Evolutionary conservation across 2,797 vertebrate species (phyloP), one percentile per base, ranked within the genome.

Genomic region (Ciconia nigra): DNA sequence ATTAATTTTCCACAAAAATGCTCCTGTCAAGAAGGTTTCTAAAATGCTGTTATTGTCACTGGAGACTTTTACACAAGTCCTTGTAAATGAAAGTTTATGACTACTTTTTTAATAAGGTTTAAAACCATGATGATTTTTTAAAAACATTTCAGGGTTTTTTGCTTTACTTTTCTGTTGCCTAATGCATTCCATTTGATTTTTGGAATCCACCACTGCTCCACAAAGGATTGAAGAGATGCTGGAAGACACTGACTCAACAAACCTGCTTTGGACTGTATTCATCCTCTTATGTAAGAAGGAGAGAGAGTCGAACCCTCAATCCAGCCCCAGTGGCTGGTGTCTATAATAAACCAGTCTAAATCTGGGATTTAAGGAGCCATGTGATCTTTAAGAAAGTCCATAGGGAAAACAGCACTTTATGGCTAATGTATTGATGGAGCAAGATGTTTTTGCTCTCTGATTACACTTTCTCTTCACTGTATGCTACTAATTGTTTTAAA

Each of bases 1-100:
- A 85, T 83, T 90, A 11, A 73, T 95, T 97, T 96, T 96, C 69
- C 84, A 73, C 74, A 86, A 86, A 86, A 93, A 89, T 86, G 33
- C 15, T 87, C 7, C 71, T 54, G 47, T 87, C 59, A 72, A 76
- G 74, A 69, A 82, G 18, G 31, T 80, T 95, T 93, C 71, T 91
- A 58, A 93, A 87, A 73, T 70, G 84, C 26, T 81, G 10, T 31
- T 95, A 18, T 70, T 93, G 42, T 90, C 84, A 62, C 35, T 77
- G 61, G 69, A 86, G 79, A 39, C 7, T 77, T 79, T 47, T 78
- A 66, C 31, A 29, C 20, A 77, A 91, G 83, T 77, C 87, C 31
- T 83, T 90, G 25, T 39, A 82, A 85, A 51, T 69, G 6, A 42
- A 87, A 84, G 7, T 35, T 81, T 69, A 25, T 65, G 3, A 65